phyloP scores from a whole-genome alignment of 2,888 invertebrate species.

The Drosophila pseudotalamancana region DNA sequence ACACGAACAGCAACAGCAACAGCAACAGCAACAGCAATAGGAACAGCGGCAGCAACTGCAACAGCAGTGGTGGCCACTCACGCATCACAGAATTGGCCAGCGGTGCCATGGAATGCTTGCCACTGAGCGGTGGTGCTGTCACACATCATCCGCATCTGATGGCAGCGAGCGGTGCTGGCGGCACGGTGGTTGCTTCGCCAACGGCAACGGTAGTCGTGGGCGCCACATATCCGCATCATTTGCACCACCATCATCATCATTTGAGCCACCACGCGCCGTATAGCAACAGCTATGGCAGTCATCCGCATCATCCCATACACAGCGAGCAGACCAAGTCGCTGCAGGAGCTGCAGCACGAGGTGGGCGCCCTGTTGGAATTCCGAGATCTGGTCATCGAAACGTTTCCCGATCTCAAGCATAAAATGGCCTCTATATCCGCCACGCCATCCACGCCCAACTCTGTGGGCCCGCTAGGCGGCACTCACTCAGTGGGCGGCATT shows the following conservation, averaged over 20 bases:
- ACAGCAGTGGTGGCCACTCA: constrained; percentile 42
- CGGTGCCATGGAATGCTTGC: constrained; percentile 91
- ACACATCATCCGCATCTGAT: constrained; percentile 67
- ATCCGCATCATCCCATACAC: constrained; percentile 89
- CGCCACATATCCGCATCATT: constrained; percentile 80
- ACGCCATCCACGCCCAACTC: constrained; percentile 72
- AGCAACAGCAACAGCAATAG: constrained; percentile 32
- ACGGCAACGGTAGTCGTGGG: constrained; percentile 77
- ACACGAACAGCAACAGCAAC: constrained; percentile 36
- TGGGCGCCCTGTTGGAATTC: constrained; percentile 95
- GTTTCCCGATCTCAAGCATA: constrained; percentile 94
- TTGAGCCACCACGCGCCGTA: constrained; percentile 80
- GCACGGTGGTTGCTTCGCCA: constrained; percentile 52
- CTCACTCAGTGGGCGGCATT: constrained; percentile 59
- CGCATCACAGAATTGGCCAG: constrained; percentile 58
- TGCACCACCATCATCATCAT: constrained; percentile 78
- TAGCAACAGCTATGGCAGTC: constrained; percentile 83
- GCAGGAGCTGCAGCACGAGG: constrained; percentile 97
- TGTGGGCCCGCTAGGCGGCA: constrained; percentile 62
- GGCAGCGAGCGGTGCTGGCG: constrained; percentile 41
- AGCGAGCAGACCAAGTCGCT: constrained; percentile 96
- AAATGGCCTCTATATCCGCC: constrained; percentile 89
- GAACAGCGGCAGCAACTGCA: constrained; percentile 32
- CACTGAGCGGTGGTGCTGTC: constrained; percentile 86
- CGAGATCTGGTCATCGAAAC: constrained; percentile 97